Base-by-base conservation (phyloP, 2,113 vertebrate species). In the Suncus etruscus region DNA sequence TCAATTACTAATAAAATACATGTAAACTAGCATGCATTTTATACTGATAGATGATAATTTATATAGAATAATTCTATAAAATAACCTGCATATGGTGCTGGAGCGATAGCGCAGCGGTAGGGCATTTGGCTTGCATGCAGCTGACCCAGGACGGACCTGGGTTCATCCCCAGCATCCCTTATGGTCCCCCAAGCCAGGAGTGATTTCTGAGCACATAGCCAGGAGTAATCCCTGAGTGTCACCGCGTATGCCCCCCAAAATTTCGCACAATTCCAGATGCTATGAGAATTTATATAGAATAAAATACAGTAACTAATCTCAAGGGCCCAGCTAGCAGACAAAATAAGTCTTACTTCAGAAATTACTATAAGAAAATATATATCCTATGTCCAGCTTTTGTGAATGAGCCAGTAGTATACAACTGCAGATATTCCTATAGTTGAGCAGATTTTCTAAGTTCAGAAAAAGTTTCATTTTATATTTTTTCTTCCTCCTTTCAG, bases 241-340 rank as follows among this genome's bases (percentile, higher is more conserved):
- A 39, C 39, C 39, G 39, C 3, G 39, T 39, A 5, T 39, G 39
- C 39, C 39, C 39, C 39, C 5, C 39, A 3, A 39, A 39, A 39
- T 3, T 39, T 39, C 39, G 39, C 39, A 39, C 39, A 39, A 39
- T 39, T 29, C 24, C 68, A 48, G 39, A 50, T 78, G 45, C 47
- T 73, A 22, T 39, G 58, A 12, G 14, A 84, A 78, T 65, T 91
- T 50, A 76, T 51, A 74, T 11, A 76, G 24, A 77, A 78, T 74
- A 89, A 91, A 79, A 51, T 61, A 61, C 4, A 66, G 58, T 58
- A 25, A 20, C 7, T 76, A 95, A 80, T 77, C 63, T 87, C 18
- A 22, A 39, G 45, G 29, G 18, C 1, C 18, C 72, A 69, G 20
- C 22, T 75, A 77, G 20, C 31, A 61, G 25, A 15, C 39, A 75